Base-by-base conservation (phyloP, 2,113 vertebrate species). In the Chrysemys picta region DNA sequence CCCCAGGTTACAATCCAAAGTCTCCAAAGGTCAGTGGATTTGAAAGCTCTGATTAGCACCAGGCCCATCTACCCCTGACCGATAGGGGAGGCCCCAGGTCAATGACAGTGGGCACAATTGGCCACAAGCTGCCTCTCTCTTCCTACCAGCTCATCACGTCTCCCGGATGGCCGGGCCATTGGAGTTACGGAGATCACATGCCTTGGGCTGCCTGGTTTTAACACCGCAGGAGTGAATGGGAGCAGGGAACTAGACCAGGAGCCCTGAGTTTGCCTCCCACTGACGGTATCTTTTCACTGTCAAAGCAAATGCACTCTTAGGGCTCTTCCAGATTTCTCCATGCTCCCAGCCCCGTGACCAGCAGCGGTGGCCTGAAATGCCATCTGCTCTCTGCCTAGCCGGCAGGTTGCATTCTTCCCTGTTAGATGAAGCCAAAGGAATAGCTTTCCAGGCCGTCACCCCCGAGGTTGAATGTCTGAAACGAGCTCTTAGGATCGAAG, bases 391-490 rank as follows among this genome's bases (percentile, higher is more conserved):
- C 29, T 35, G 31, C 10, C 31, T 72, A 22, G 65, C 35, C n/a
- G 10, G 62, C 62, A 35, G 65, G 9, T 35, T 72, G 35, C 17
- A 38, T 10, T 62, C 31, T 17, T 65, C 9, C 62, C 29, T 31
- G 59, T 16, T 16, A 65, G 29, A 31, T 1, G 21, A 29, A 57
- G 75, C 42, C 42, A 59, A 35, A 59, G 53, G 21, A 12, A 7
- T 2, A 13, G 69, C 47, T 6, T 27, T 29, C 4, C 11, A 38
- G 3, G 52, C 17, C 45, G 5, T 11, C 0, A 0, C 11, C 35
- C 53, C 0, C 0, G 52, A 27, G 42, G 35, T 2, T 2, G 7
- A 5, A 35, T 80, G 17, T 35, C 8, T 9, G 49, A 10, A 52
- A 52, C 8, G 3, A 9, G 78, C 31, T 80, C 27, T 10, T 79